phyloP scores from a whole-genome alignment of 2,797 vertebrate genomes.

The Manis javanica region DNA sequence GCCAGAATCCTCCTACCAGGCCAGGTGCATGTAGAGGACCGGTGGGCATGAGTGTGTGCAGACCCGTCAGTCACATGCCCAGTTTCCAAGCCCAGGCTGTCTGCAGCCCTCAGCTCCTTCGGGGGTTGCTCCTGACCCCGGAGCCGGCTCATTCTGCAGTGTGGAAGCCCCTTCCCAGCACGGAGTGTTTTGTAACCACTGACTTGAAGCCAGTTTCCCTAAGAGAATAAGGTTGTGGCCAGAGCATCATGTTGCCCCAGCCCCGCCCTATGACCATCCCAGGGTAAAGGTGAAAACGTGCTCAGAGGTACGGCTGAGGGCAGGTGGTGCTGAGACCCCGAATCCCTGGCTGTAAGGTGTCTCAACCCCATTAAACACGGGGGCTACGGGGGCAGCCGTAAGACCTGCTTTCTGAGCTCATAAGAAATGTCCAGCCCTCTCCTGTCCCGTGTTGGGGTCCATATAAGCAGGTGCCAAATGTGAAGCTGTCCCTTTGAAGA shows the following conservation, averaged over 20 bases:
- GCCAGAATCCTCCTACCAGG: neutral
- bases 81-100: too few relatives aligned
- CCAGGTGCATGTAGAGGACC: too few relatives aligned
- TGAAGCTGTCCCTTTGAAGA: neutral
- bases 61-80: neutral
- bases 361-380: neutral
- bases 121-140: too few relatives aligned
- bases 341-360: neutral
- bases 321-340: neutral
- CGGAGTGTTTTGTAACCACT: rapidly evolving
- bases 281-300: neutral
- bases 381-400: neutral
- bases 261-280: rapidly evolving
- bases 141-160: neutral
- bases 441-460: too few relatives aligned
- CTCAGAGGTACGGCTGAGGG: neutral
- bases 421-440: too few relatives aligned
- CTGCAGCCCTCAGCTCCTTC: neutral
- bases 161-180: neutral
- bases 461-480: neutral
- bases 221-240: neutral
- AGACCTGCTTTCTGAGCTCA: neutral
- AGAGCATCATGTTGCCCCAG: neutral
- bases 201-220: too few relatives aligned
- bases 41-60: neutral